phyloP scores from a whole-genome alignment of 2,113 vertebrate genomes.

The Maccullochella peelii region DNA sequence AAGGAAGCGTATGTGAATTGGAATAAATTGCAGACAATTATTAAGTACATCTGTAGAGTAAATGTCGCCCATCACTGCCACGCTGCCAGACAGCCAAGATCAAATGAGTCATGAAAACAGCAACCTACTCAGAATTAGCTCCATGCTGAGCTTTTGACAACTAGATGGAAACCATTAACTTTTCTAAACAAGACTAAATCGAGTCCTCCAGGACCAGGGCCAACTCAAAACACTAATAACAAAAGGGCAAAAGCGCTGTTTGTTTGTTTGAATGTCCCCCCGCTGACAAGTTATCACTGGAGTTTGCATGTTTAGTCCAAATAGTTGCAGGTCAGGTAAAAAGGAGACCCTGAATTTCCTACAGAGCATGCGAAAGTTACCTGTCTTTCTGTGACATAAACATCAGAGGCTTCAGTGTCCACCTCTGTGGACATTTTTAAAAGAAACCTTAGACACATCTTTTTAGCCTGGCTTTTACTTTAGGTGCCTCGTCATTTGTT shows the following conservation, averaged over 20 bases:
- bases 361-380: not conserved
- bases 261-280: conserved; percentile 40
- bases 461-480: too few species aligned
- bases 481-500: too few species aligned
- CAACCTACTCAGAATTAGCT: conserved; percentile 21
- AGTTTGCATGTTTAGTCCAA: not conserved
- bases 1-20: not conserved
- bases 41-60: not conserved
- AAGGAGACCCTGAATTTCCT: not conserved
- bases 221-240: not conserved
- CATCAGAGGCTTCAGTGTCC: not conserved
- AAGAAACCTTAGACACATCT: too few species aligned
- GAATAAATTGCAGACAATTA: not conserved
- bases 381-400: not conserved
- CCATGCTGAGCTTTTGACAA: conserved; percentile 53
- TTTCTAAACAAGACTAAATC: conserved; percentile 7
- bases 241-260: conserved; percentile 18
- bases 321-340: not conserved
- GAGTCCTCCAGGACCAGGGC: conserved; percentile 1
- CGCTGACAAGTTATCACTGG: not conserved
- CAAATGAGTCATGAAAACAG: conserved; percentile 34
- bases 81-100: conserved; percentile 1
- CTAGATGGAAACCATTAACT: conserved; percentile 22
- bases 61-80: not conserved
- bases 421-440: too few species aligned